Evolutionary conservation across 2,797 vertebrate species (phyloP), one percentile per base, ranked within the genome.

Genomic region (Enteromius afrohamiltoni): DNA sequence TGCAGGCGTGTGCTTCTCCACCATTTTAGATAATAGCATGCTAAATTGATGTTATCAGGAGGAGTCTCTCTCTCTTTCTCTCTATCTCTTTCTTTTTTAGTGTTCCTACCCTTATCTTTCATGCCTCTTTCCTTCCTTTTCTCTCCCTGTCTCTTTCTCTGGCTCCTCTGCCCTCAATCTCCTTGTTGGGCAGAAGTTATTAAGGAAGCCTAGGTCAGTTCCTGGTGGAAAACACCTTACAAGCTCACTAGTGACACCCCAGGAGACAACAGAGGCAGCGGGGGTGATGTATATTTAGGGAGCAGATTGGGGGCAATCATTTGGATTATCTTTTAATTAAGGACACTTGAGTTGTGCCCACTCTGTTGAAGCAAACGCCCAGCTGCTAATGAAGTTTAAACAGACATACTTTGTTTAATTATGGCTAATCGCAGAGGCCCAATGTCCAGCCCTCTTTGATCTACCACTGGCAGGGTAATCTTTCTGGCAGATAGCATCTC

Each of bases 371-470:
- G 96, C 95, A 96, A 98, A 98, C 90, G 92, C 95, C 95, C 96
- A 96, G 94, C 94, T 96, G 95, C 95, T 98, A 99, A 99, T 98
- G 97, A 97, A 97, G 96, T 98, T 99, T 98, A 97, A 98, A 98
- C 96, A 97, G 96, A 98, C 96, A 96, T 96, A 97, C 95, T 98
- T 98, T 98, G 97, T 98, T 98, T 98, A 98, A 98, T 98, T 98
- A 97, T 91, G 93, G 94, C 96, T 98, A 98, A 98, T 98, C 96
- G 93, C 95, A 89, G 93, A 95, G 93, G 96, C 95, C 96, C 96
- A 95, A 96, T 96, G 96, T 96, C 95, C 94, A 93, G 95, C 95
- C 95, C 95, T 95, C 96, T 98, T 99, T 99, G 97, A 99, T 98
- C 97, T 95, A 91, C 92, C 91, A 93, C 94, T 95, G 95, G 94